Percentiles rank a stretch among this genome's conserved stretches.
Evolutionary conservation across 2,113 vertebrate genomes (phyloP).

Genomic region (Climacteris rufus): DNA sequence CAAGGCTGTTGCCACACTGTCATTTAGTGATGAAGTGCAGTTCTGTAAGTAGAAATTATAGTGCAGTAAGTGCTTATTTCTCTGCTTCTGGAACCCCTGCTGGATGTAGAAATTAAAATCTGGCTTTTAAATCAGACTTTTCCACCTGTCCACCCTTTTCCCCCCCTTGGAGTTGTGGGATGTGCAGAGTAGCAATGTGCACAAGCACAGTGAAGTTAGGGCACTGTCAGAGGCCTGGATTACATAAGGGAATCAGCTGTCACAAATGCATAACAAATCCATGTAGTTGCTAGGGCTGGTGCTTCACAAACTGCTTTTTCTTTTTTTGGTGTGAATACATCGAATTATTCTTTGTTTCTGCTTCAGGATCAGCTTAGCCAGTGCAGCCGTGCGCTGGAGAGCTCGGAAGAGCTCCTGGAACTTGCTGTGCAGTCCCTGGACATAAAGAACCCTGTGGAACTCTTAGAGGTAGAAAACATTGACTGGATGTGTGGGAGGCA

Average conservation of each 20-base stretch:
- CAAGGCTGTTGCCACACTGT: neutral
- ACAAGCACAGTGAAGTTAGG: neutral
- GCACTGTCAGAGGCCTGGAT: neutral
- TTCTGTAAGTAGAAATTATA: neutral
- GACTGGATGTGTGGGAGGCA: neutral
- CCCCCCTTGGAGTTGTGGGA: neutral
- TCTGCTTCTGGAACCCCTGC: neutral
- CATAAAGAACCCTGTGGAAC: slow-evolving; percentile 82
- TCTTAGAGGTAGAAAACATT: slow-evolving; percentile 78
- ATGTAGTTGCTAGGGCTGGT: neutral
- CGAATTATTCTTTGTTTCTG: neutral
- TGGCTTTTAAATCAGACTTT: neutral
- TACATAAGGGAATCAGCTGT: neutral
- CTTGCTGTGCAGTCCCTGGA: slow-evolving; percentile 82
- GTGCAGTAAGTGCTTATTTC: neutral
- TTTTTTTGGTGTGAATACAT: neutral
- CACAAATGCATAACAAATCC: neutral
- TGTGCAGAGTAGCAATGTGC: neutral
- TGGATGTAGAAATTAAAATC: neutral
- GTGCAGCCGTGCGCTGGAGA: slow-evolving; percentile 82
- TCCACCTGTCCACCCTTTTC: neutral
- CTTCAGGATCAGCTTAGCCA: slow-evolving; percentile 82
- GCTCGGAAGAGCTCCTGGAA: slow-evolving; percentile 85
- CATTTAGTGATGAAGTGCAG: neutral
- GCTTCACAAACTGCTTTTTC: neutral